Percentiles rank a stretch among this genome's conserved stretches.
phyloP scores from a whole-genome alignment of 1,140 invertebrate species.

The Leguminivora glycinivorella region DNA sequence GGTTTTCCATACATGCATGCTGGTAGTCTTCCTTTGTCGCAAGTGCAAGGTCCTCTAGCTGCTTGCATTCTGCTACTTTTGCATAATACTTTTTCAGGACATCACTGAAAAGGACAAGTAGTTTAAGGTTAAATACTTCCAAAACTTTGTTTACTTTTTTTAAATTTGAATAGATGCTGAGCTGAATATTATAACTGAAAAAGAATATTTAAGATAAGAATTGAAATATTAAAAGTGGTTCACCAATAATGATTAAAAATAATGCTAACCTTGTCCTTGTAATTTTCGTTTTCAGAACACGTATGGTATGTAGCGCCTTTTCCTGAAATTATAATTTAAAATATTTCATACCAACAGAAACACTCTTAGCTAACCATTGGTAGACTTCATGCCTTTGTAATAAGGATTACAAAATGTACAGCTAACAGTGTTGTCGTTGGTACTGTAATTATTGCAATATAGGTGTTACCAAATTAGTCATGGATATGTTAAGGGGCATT shows the following conservation, averaged over 20 bases:
- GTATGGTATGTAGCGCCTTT: neutral
- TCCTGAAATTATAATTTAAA: neutral
- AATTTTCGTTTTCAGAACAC: neutral
- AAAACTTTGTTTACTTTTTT: too few species aligned
- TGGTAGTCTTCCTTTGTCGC: conserved; percentile 58
- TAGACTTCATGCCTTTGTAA: too few species aligned
- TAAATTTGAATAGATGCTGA: too few species aligned
- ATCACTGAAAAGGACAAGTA: conserved; percentile 47
- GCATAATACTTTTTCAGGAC: conserved; percentile 55
- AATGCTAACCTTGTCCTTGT: neutral
- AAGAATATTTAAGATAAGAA: too few species aligned
- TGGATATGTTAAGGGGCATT: too few species aligned
- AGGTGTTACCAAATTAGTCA: too few species aligned
- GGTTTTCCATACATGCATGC: conserved; percentile 56
- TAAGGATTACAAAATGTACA: too few species aligned
- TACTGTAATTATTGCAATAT: too few species aligned
- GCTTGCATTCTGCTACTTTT: conserved; percentile 49
- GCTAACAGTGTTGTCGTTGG: too few species aligned
- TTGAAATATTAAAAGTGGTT: neutral
- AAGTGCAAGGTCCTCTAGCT: conserved; percentile 47
- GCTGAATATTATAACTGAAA: too few species aligned
- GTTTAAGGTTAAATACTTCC: neutral
- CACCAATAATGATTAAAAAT: neutral
- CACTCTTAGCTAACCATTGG: too few species aligned
- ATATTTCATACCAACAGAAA: too few species aligned